Evolutionary conservation across 1,140 invertebrate genomes (phyloP).

Genomic region (Drosophila athabasca): DNA sequence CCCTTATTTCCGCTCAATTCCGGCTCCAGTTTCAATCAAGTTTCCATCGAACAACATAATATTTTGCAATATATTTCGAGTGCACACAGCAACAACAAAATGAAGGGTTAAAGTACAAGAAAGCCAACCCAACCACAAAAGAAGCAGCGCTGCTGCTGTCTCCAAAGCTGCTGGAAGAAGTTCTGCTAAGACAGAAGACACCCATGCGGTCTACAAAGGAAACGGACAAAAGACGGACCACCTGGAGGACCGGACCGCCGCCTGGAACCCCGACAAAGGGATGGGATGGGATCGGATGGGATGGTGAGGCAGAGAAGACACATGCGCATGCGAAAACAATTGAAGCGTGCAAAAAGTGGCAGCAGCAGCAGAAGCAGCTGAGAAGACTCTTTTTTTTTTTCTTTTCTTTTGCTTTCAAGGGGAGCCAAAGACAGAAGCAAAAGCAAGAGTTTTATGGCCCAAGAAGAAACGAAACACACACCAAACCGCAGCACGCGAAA

Average conservation of each 20-base stretch:
- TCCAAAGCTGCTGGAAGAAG: constrained; percentile 8
- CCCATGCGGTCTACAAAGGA: constrained; percentile 25
- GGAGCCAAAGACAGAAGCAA: constrained; percentile 33
- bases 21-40: too few relatives aligned
- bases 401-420: too few relatives aligned
- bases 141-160: neutral
- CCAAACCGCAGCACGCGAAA: constrained; percentile 57
- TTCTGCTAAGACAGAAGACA: constrained; percentile 29
- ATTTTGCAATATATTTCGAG: too few relatives aligned
- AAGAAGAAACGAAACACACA: constrained; percentile 50
- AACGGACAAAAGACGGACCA: constrained; percentile 27
- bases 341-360: constrained; percentile 72
- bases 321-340: constrained; percentile 77
- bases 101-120: too few relatives aligned
- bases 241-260: constrained; percentile 1
- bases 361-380: constrained; percentile 21
- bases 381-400: constrained; percentile 1
- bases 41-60: too few relatives aligned
- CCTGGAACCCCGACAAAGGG: constrained; percentile 19
- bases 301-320: constrained; percentile 39
- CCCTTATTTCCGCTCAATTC: too few relatives aligned
- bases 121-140: too few relatives aligned
- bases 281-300: neutral
- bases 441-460: constrained; percentile 69
- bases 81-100: too few relatives aligned